Evolutionary conservation across 2,797 vertebrate genomes (phyloP), one percentile per base, ranked within the genome.

Genomic region (Pelochelys cantorii): DNA sequence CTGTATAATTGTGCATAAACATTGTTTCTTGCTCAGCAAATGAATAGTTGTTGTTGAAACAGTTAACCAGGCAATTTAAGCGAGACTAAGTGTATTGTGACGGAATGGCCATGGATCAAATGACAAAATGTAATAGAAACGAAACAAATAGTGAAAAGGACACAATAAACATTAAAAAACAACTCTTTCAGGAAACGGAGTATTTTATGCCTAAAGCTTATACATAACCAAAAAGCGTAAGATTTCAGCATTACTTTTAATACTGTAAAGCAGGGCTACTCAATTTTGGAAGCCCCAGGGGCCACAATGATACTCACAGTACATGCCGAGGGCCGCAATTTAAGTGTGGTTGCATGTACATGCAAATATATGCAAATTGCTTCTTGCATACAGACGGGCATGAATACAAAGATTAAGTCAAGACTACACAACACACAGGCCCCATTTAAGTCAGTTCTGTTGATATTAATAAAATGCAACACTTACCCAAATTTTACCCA

Each of bases 61-160:
- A 56, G 87, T 42, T 93, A 74, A 92, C 56, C 82, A 42, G 31
- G 54, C 5, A 84, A 65, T 74, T 68, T 57, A 7, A 5, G 37
- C 25, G 53, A 75, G 34, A 85, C 22, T 80, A 27, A 60, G 55
- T 71, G 79, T 9, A 92, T 31, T 29, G 85, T 57, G 83, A 87
- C 89, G 37, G 88, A 88, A 94, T 86, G 34, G 59, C 13, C 81
- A 86, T 3, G 62, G 22, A 85, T 55, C 53, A 86, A 95, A 95
- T 85, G 3, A 85, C 3, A 27, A 60, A 37, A 37, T 71, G 22
- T 5, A 79, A 52, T 14, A 83, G 57, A 4, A 84, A 57, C 29
- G 52, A 79, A 86, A 59, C 14, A 17, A 37, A 37, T 48, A 42
- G 5, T 56, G 65, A 23, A 29, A 59, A 60, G 6, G 57, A 60